Evolutionary conservation across 2,113 vertebrate genomes (phyloP), one percentile per base, ranked within the genome.

Genomic region (Oryzias curvinotus): DNA sequence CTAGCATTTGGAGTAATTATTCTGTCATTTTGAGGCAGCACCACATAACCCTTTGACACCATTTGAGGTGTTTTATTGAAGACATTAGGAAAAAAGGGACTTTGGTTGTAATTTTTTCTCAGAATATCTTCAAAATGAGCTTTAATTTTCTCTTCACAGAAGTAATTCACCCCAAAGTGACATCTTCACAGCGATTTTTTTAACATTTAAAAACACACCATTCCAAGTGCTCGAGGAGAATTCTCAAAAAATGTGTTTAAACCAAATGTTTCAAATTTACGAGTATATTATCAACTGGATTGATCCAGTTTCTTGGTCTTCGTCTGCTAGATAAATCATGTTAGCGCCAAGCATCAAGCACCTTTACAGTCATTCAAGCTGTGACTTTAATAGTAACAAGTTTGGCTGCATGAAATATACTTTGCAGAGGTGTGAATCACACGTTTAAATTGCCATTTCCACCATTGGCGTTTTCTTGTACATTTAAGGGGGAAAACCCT

Each of bases 21-120:
- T 80, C 61, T 83, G 84, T 81, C 77, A 79, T 70, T 85, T 73
- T 78, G 65, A 87, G 75, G 67, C 64, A 58, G 43, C 59, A 73
- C 68, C 63, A 26, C 26, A 58, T 74, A 82, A 79, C 81, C 75
- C 52, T 53, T 70, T 28, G 74, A 64, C 36, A 12, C 68, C 81
- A 77, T 81, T 81, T 81, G 68, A 72, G 52, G 36, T 45, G 21
- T 79, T 85, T 82, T 75, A 82, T 79, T 77, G 59, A 76, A 85
- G 73, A 60, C 65, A 53, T 63, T 63, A 62, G 68, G 73, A 74
- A 48, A 26, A 70, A 30, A 73, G 70, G 64, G 10, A 1, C 81
- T 82, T 81, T 63, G 57, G 69, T 79, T 62, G 66, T 73, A 68
- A 81, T 80, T 79, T 83, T 62, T 69, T 79, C 26, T 5, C 26